Conservation (phyloP, 1,140 invertebrate genomes). For the Eciton burchellii region DNA sequence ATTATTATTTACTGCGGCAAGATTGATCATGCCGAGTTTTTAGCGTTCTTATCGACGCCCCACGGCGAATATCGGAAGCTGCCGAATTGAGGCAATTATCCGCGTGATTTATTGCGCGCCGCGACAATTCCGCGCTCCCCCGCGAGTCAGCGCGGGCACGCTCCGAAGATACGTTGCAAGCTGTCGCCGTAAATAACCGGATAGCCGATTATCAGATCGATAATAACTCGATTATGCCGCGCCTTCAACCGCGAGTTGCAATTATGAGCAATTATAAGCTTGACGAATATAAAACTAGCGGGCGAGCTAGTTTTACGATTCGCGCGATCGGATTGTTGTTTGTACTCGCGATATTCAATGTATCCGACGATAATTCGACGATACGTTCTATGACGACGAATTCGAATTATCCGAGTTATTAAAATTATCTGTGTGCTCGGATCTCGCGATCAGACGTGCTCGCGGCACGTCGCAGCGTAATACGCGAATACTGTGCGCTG, state of each 20-base stretch:
- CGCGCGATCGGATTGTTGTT: no score
- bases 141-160: neutral
- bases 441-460: slow-evolving; percentile 9
- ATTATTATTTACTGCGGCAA: slow-evolving; percentile 69
- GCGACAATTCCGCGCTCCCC: slow-evolving; percentile 18
- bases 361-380: no score
- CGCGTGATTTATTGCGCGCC: slow-evolving; percentile 50
- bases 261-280: neutral
- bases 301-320: neutral
- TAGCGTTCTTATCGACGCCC: slow-evolving; percentile 48
- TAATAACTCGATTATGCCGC: neutral
- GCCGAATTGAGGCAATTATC: slow-evolving; percentile 59
- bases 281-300: neutral
- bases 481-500: neutral
- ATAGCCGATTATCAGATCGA: neutral
- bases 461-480: neutral
- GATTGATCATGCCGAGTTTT: slow-evolving; percentile 60
- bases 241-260: neutral
- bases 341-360: no score
- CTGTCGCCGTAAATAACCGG: slow-evolving; percentile 20
- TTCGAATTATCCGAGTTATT: neutral
- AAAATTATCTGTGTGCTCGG: neutral
- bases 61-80: slow-evolving; percentile 64
- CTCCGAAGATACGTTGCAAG: slow-evolving; percentile 4
- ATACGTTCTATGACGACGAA: no score